Evolutionary conservation across 1,140 invertebrate genomes (phyloP), one percentile per base, ranked within the genome.

Genomic region (Drosophila neocordata): DNA sequence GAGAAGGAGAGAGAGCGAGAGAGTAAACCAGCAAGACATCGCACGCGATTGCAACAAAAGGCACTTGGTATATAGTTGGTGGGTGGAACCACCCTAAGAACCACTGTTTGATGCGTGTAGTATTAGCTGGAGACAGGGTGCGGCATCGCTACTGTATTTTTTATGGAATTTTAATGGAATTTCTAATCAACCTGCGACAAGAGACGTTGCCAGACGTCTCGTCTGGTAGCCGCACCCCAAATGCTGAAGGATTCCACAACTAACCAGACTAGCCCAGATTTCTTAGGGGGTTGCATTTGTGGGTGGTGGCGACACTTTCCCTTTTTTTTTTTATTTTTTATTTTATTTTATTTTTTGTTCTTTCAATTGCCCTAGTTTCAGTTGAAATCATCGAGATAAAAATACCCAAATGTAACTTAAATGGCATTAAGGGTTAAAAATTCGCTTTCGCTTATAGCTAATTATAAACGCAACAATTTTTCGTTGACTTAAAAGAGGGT

Each of bases 111-210:
- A 73, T 31, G 48, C 71, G 41, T 48, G 41, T 48, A 48, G 15
- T 48, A 20, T 12, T 5, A 65, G 12, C 38, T 68, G 63, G 37
- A 70, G 63, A 37, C 31, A 44, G 75, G 75, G 75, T 63, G 81
- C 59, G 81, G 74, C 78, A 31, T 31, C 31, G 68, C 64, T 60
- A 69, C 73, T 41, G 73, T 51, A 48, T 84, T 83, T 70, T 84
- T 80, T 87, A 69, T 66, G 70, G 78, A 85, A 87, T 85, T 81
- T 87, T 85, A 85, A 85, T 85, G 81, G 74, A 87, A 87, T 85
- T 85, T 85, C 81, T 85, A 85, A 85, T 85, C 81, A 85, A 85
- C 81, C 81, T 85, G 81, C 77, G 64, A 41, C 66, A 53, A 58
- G 65, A 56, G 53, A 52, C 34, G 44, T 60, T 48, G 41, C 41